Base-by-base conservation (phyloP, 2,888 invertebrate genomes). In the Tetragonula carbonaria region DNA sequence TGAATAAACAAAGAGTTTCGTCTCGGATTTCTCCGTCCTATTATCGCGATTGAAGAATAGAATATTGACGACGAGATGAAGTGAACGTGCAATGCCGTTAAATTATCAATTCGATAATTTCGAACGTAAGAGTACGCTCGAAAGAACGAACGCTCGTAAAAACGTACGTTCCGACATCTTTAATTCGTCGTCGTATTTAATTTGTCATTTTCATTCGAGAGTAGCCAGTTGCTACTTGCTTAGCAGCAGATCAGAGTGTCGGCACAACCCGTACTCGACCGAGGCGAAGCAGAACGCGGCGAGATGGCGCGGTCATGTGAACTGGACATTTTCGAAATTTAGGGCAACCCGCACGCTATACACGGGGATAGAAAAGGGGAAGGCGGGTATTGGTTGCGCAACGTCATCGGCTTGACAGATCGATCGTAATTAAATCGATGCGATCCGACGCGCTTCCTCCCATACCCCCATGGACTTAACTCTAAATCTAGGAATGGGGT, bases 401-500 rank as follows among this genome's bases (percentile, higher is more conserved):
- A 78, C 78, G 66, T 80, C 75, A 74, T 84, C 84, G 76, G 83
- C 83, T 79, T 84, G 89, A 89, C 87, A 87, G 91, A 91, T 92
- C 92, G 92, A 92, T 92, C 87, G 92, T 91, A 91, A 92, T 92
- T 91, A 90, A 90, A 90, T 90, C 90, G 87, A 90, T 90, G 85
- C 87, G 88, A 90, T 87, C 86, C 84, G 71, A 78, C 82, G 79
- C 82, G 66, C 72, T 57, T 53, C 71, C 74, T 71, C 73, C 82
- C 75, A 70, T 82, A 77, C 79, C 84, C 71, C 86, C 87, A 85
- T 84, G 91, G 88, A 91, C 88, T 91, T 90, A 87, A 90, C 88
- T 88, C 82, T 78, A 89, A 90, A 91, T 92, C 90, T 86, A 89
- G 91, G 89, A 93, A 93, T 91, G 90, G 91, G 93, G 93, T 93